These are phyloP conservation scores for Phalangium opilio DNA, from an alignment of 2,888 invertebrate genomes.

Conservation along the genomic window DNA sequence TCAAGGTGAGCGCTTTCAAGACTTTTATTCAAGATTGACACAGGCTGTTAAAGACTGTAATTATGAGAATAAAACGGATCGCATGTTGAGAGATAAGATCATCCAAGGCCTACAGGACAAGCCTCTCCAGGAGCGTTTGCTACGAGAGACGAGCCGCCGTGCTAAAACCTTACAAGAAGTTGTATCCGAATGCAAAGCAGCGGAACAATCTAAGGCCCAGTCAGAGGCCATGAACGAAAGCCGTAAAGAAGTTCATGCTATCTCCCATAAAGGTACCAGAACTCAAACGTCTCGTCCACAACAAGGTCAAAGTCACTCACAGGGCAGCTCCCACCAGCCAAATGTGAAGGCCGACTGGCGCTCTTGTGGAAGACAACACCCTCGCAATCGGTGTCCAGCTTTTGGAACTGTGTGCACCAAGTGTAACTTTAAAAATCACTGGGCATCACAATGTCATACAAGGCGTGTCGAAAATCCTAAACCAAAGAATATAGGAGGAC, in stretches of 20 bases:
- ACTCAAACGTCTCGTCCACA: neutral
- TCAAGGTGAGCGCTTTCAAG: no score
- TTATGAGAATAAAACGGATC: no score
- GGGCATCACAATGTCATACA: slow-evolving; percentile 1
- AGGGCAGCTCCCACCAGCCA: neutral
- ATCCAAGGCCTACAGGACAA: slow-evolving; percentile 5
- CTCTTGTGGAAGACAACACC: slow-evolving; percentile 2
- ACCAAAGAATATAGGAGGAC: no score
- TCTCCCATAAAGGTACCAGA: no score
- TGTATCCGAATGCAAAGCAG: slow-evolving; percentile 2
- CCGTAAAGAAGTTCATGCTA: no score
- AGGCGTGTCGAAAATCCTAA: no score
- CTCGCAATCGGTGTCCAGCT: slow-evolving; percentile 1
- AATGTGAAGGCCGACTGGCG: neutral
- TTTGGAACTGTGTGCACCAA: slow-evolving; percentile 1
- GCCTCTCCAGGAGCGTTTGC: slow-evolving; percentile 3
- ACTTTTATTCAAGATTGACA: no score
- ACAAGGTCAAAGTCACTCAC: neutral
- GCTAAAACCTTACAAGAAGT: neutral
- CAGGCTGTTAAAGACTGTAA: no score
- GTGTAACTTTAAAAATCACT: slow-evolving; percentile 7
- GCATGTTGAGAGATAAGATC: slow-evolving; percentile 4
- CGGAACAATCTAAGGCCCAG: no score
- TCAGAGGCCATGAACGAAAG: no score
- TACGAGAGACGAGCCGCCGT: slow-evolving; percentile 1